Evolutionary conservation across 2,888 invertebrate genomes (phyloP).

Genomic region (Caenorhabditis angaria): DNA sequence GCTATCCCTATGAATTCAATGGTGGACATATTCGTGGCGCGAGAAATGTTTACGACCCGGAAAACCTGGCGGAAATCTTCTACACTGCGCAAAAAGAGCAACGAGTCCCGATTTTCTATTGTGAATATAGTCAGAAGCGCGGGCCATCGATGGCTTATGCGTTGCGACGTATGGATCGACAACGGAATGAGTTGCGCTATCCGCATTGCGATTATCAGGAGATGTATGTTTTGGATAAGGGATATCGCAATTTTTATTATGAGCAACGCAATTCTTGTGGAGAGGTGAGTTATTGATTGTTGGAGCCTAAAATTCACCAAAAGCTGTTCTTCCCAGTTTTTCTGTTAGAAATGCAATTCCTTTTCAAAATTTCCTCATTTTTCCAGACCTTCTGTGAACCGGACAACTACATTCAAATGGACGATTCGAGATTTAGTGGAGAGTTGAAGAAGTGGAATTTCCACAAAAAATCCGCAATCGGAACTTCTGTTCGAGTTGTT

Average conservation of each 20-base stretch:
- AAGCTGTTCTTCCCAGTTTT: background rate
- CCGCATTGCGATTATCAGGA: constrained; percentile 86
- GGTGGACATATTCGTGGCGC: constrained; percentile 51
- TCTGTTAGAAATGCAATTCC: background rate
- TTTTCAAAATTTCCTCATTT: constrained; percentile 1
- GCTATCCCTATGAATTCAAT: constrained; percentile 51
- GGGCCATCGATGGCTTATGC: constrained; percentile 86
- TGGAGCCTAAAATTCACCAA: background rate
- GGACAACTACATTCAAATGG: constrained; percentile 29
- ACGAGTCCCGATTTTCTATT: constrained; percentile 51
- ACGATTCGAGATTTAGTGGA: constrained; percentile 16
- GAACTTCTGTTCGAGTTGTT: constrained; percentile 2
- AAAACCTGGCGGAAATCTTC: constrained; percentile 21
- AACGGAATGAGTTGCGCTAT: constrained; percentile 79
- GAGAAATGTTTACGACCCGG: constrained; percentile 41
- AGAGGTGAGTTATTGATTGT: background rate
- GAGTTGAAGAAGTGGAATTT: constrained; percentile 18
- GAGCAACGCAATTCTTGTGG: background rate
- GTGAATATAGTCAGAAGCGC: constrained; percentile 95
- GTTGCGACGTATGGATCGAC: constrained; percentile 84
- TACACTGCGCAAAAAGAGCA: constrained; percentile 13
- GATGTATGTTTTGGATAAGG: constrained; percentile 88
- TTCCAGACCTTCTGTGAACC: constrained; percentile 35
- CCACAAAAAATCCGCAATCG: constrained; percentile 9
- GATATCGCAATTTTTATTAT: constrained; percentile 82